phyloP scores from a whole-genome alignment of 2,888 invertebrate genomes.

The Tolmerus cingulatus region DNA sequence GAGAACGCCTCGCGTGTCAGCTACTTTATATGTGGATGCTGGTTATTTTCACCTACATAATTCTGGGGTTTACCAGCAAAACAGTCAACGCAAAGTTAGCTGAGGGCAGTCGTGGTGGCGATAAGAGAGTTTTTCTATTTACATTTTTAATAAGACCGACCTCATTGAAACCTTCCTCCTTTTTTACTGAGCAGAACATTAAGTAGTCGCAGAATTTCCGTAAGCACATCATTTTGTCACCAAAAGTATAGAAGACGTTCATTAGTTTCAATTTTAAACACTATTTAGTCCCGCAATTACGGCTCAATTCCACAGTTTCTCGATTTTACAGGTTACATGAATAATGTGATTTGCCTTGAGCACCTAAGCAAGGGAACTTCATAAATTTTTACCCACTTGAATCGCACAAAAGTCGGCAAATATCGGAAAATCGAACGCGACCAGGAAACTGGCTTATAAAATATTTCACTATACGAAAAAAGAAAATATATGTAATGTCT shows the following conservation, averaged over 20 bases:
- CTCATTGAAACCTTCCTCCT: conserved; percentile 58
- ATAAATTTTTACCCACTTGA: neutral
- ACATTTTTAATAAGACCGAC: conserved; percentile 50
- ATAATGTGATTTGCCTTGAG: neutral
- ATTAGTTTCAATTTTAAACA: neutral
- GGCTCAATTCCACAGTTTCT: neutral
- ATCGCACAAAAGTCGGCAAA: neutral
- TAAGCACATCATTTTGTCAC: conserved; percentile 49
- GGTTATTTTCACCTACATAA: neutral
- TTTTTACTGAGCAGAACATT: conserved; percentile 51
- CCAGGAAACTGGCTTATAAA: neutral
- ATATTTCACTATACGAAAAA: neutral
- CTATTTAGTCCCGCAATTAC: neutral
- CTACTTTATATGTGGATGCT: neutral
- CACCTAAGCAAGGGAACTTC: neutral
- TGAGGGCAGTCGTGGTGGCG: neutral
- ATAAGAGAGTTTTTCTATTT: neutral
- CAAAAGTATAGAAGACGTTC: neutral
- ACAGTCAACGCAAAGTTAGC: neutral
- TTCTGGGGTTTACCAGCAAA: neutral
- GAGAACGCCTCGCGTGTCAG: neutral
- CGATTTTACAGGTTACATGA: neutral
- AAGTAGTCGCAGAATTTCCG: conserved; percentile 50
- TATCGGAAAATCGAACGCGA: neutral
- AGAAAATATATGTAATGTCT: neutral